phyloP scores from a whole-genome alignment of 2,797 vertebrate species.

The Argyrosomus regius region DNA sequence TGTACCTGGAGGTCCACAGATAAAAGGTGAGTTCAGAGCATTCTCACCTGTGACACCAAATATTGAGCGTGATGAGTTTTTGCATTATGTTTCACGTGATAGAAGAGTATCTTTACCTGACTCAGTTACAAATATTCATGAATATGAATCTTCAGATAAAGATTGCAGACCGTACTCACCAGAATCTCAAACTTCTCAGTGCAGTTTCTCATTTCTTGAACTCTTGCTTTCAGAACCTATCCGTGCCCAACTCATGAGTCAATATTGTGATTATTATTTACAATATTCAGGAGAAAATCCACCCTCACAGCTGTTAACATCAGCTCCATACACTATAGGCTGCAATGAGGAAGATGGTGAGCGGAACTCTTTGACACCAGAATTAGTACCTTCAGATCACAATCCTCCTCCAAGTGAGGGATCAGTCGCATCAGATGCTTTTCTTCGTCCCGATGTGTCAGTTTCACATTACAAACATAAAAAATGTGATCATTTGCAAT shows the following conservation, averaged over 20 bases:
- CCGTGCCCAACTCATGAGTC: conserved; percentile 65
- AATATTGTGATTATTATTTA: conserved; percentile 80
- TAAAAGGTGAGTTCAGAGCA: conserved; percentile 6
- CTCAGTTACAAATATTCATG: conserved; percentile 10
- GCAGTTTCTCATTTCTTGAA: conserved; percentile 82
- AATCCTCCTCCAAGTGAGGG: neutral
- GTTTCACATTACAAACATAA: neutral
- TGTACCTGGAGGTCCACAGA: conserved; percentile 25
- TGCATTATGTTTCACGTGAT: neutral
- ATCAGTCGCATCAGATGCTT: conserved; percentile 4
- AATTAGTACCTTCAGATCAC: conserved; percentile 6
- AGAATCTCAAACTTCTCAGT: conserved; percentile 75
- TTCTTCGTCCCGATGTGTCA: neutral
- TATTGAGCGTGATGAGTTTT: conserved; percentile 28
- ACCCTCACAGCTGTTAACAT: neutral
- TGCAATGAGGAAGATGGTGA: neutral
- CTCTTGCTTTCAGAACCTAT: conserved; percentile 71
- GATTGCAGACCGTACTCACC: conserved; percentile 66
- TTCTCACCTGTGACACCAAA: conserved; percentile 40
- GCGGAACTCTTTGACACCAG: conserved; percentile 3
- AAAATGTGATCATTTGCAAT: conserved; percentile 1
- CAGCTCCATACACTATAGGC: neutral
- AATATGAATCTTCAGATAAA: conserved; percentile 19
- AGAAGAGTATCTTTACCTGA: conserved; percentile 25
- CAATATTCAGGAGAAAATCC: conserved; percentile 60